phyloP scores from a whole-genome alignment of 2,113 vertebrate genomes.

The Myotis brandtii region DNA sequence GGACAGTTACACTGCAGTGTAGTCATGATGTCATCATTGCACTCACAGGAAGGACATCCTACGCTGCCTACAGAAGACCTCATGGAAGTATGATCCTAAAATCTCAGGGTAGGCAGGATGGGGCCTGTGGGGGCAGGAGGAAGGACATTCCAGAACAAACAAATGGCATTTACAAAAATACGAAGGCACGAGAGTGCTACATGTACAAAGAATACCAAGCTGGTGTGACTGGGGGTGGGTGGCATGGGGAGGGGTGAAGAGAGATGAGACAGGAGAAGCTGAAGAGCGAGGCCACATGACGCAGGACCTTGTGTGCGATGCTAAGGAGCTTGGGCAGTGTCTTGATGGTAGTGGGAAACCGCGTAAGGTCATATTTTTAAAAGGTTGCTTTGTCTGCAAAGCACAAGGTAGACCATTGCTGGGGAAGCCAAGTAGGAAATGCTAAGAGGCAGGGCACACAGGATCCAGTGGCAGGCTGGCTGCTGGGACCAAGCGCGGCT shows the following conservation, averaged over 20 bases:
- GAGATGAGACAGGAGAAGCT: background rate
- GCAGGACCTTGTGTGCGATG: fast-evolving
- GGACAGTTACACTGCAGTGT: fast-evolving
- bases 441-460: background rate
- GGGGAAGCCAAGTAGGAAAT: background rate
- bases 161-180: background rate
- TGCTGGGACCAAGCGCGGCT: background rate
- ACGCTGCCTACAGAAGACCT: background rate
- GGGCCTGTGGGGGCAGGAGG: background rate
- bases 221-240: too few species aligned
- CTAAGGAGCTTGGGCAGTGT: background rate
- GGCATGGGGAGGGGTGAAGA: fast-evolving
- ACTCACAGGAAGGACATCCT: too few species aligned
- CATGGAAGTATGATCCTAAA: background rate
- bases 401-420: background rate
- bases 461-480: too few species aligned
- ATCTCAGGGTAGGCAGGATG: background rate
- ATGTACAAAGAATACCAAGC: too few species aligned
- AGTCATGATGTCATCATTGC: background rate
- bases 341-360: background rate
- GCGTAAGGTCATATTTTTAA: background rate
- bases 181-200: background rate
- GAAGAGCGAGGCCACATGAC: fast-evolving
- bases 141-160: background rate
- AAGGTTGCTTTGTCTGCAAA: background rate